Conservation (phyloP, 2,797 vertebrate species). For the Crax fasciolata region DNA sequence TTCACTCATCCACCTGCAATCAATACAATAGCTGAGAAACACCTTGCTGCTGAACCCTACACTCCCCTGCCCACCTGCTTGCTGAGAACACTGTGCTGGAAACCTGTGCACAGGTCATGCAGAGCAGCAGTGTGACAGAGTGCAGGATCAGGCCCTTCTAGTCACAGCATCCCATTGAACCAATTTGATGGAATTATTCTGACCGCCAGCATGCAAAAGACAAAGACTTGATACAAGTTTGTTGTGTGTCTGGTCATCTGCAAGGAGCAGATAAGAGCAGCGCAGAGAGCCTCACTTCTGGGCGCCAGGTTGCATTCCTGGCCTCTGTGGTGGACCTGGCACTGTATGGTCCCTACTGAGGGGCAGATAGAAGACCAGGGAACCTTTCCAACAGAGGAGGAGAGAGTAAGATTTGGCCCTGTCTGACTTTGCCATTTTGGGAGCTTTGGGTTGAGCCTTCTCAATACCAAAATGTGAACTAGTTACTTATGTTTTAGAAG, state of each 20-base stretch:
- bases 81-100: background rate
- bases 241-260: background rate
- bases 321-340: background rate
- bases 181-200: background rate
- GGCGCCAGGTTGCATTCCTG: background rate
- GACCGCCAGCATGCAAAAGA: background rate
- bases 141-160: background rate
- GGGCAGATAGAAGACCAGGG: background rate
- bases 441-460: background rate
- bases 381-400: background rate
- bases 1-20: rapidly evolving
- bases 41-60: rapidly evolving
- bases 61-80: rapidly evolving
- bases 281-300: background rate
- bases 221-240: background rate
- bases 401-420: background rate
- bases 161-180: background rate
- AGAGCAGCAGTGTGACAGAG: background rate
- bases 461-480: background rate
- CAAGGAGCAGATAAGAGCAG: background rate
- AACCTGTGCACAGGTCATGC: rapidly evolving
- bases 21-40: background rate
- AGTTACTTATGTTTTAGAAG: background rate
- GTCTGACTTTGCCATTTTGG: background rate
- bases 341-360: rapidly evolving